A percentile compares a stretch with the other conserved stretches of the same genome.
Evolutionary conservation across 53 echinoderm and acorn worm species (phyloP).

Genomic region (Temnopleurus reevesii): DNA sequence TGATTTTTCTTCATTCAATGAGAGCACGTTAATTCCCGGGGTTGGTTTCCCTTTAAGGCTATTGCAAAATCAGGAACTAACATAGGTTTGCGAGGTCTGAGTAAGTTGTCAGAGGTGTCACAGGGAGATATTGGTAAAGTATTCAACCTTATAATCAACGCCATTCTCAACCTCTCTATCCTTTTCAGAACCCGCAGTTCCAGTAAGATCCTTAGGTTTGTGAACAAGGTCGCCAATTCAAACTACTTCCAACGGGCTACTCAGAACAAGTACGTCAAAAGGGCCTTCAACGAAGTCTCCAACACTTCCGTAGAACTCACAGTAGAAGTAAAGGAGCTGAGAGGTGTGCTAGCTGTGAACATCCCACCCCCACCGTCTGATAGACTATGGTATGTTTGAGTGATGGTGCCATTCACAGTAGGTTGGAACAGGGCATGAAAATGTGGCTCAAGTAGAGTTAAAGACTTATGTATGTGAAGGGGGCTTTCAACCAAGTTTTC

Average conservation of each 20-base stretch:
- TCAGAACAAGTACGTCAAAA: conserved; percentile 90
- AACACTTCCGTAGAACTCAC: conserved; percentile 84
- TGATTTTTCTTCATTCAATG: too few species aligned
- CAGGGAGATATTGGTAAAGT: too few species aligned
- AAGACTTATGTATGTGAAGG: conserved; percentile 86
- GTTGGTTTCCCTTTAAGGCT: too few species aligned
- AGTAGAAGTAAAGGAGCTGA: conserved; percentile 89
- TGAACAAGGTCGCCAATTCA: conserved; percentile 93
- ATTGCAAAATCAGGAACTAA: too few species aligned
- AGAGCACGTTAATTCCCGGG: too few species aligned
- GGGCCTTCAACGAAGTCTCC: conserved; percentile 94
- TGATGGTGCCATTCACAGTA: too few species aligned
- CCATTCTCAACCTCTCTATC: too few species aligned
- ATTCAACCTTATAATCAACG: too few species aligned
- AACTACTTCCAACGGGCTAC: conserved; percentile 96
- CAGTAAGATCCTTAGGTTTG: conserved; percentile 88
- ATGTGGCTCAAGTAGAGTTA: too few species aligned
- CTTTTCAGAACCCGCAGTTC: conserved; percentile 59
- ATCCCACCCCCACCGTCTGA: conserved; percentile 95
- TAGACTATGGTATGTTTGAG: conserved; percentile 94
- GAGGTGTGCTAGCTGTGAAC: conserved; percentile 83
- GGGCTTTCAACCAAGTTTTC: conserved; percentile 94
- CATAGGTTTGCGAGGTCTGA: too few species aligned
- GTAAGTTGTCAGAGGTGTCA: too few species aligned
- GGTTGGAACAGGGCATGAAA: too few species aligned